These are phyloP conservation scores for Cordilura impudica DNA, from an alignment of 2,888 invertebrate species.

Conservation along the genomic window DNA sequence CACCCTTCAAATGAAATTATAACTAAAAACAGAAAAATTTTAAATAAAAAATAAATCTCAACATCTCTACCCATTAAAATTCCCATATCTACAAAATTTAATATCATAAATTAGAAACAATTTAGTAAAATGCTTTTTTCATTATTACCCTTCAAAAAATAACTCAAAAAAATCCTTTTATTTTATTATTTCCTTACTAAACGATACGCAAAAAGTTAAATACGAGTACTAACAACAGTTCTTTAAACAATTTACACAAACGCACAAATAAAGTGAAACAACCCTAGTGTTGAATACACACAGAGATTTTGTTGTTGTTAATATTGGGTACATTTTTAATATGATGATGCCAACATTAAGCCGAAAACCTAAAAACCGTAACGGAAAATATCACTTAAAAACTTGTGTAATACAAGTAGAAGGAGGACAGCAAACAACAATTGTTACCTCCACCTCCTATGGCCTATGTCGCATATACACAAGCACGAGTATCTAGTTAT, in stretches of 20 bases:
- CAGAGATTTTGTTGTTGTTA: not conserved
- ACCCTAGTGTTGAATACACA: no score
- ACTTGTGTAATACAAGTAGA: constrained; percentile 54
- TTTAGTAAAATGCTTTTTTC: constrained; percentile 76
- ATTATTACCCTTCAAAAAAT: constrained; percentile 70
- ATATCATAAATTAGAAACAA: constrained; percentile 69
- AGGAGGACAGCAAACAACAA: constrained; percentile 42
- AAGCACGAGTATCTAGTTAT: not conserved
- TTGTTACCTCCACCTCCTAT: constrained; percentile 21
- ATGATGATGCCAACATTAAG: not conserved
- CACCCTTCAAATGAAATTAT: constrained; percentile 19
- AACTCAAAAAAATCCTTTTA: constrained; percentile 17
- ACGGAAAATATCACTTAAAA: constrained; percentile 61
- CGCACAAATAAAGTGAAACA: not conserved
- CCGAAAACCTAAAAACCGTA: constrained; percentile 53
- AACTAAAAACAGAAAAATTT: constrained; percentile 19
- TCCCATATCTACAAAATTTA: constrained; percentile 35
- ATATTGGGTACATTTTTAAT: constrained; percentile 26
- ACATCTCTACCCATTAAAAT: constrained; percentile 8
- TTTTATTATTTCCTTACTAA: constrained; percentile 41
- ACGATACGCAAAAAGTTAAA: constrained; percentile 36
- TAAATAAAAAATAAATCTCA: constrained; percentile 28
- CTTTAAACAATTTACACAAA: constrained; percentile 32
- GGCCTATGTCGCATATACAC: not conserved
- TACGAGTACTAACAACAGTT: constrained; percentile 11